These are phyloP conservation scores for Phymatocera aterrima DNA, from an alignment of 2,888 invertebrate genomes.

Conservation along the genomic window DNA sequence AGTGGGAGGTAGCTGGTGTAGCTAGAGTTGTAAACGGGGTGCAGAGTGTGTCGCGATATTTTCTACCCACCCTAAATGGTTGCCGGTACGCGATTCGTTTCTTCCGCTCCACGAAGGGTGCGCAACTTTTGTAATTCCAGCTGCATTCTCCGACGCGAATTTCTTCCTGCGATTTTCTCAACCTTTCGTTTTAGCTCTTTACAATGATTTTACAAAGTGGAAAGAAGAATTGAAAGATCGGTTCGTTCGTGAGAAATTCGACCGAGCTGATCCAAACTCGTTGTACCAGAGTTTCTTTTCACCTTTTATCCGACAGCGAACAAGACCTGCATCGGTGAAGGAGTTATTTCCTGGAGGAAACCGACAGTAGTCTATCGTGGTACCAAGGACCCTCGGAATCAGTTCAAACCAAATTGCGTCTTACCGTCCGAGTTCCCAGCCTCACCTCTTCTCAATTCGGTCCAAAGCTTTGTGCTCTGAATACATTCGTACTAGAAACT, in stretches of 20 bases:
- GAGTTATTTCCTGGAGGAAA: too few relatives aligned
- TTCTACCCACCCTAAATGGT: neutral
- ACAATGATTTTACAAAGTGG: too few relatives aligned
- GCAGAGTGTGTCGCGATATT: neutral
- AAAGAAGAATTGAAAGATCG: neutral
- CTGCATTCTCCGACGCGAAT: too few relatives aligned
- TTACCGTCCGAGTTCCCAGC: conserved; percentile 13
- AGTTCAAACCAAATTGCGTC: conserved; percentile 21
- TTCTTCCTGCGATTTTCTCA: too few relatives aligned
- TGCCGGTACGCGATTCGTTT: too few relatives aligned
- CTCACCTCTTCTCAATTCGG: neutral
- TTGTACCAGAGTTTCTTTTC: too few relatives aligned
- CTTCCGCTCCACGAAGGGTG: too few relatives aligned
- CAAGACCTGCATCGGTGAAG: too few relatives aligned
- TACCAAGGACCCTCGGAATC: neutral
- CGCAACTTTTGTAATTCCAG: too few relatives aligned
- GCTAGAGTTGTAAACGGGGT: neutral
- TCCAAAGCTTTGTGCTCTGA: conserved; percentile 6
- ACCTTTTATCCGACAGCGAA: too few relatives aligned
- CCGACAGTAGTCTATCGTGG: neutral
- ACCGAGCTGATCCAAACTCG: neutral
- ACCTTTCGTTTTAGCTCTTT: too few relatives aligned
- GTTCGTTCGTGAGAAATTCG: neutral
- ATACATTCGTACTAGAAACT: conserved; percentile 8
- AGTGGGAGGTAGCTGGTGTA: neutral